Conservation (phyloP, 2,888 invertebrate genomes). For the Nesidiocoris tenuis region DNA sequence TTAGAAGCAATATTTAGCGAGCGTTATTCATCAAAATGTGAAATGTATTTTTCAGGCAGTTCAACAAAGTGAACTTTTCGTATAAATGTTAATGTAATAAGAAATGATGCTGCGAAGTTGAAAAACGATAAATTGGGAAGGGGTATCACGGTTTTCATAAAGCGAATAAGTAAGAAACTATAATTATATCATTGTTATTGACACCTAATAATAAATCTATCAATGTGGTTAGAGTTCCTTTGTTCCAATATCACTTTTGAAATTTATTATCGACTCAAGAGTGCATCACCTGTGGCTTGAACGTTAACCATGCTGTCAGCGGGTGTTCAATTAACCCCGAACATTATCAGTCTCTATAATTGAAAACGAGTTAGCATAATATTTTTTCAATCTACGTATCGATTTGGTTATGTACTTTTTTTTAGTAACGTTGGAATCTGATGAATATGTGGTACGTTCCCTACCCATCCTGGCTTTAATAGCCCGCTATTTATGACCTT, state of each 20-base stretch:
- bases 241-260: slow-evolving; percentile 14
- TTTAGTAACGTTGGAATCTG: too few species aligned
- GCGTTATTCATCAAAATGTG: neutral
- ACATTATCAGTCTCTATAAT: too few species aligned
- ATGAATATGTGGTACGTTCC: too few species aligned
- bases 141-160: neutral
- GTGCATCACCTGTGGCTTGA: neutral
- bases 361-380: too few species aligned
- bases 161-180: slow-evolving; percentile 13
- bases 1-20: slow-evolving; percentile 9
- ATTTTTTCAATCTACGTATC: too few species aligned
- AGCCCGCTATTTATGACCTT: neutral
- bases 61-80: neutral
- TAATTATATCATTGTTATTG: slow-evolving; percentile 26
- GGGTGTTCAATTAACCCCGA: neutral
- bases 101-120: neutral
- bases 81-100: neutral
- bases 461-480: slow-evolving; percentile 9
- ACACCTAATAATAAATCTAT: slow-evolving; percentile 16
- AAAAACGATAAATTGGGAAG: neutral
- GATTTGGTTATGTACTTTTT: too few species aligned
- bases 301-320: neutral
- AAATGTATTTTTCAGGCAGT: slow-evolving; percentile 15
- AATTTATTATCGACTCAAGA: neutral
- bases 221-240: slow-evolving; percentile 34